Conservation (phyloP, 2,888 invertebrate genomes). For the Athalia cordata region DNA sequence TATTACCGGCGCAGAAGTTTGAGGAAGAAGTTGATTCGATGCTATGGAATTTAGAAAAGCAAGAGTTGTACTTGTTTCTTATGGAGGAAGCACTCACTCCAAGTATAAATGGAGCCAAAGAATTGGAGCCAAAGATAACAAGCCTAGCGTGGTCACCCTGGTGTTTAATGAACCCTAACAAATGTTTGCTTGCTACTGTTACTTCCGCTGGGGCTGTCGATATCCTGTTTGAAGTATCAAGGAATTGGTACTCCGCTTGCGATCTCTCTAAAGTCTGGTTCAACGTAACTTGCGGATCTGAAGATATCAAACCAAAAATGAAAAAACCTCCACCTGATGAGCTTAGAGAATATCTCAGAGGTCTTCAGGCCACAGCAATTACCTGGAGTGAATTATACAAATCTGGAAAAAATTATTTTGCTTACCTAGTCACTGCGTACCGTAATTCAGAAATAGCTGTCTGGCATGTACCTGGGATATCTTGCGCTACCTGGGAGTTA, state of each 20-base stretch:
- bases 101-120: constrained; percentile 56
- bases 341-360: constrained; percentile 53
- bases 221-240: constrained; percentile 58
- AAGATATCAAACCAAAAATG: constrained; percentile 20
- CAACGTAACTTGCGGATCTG: constrained; percentile 53
- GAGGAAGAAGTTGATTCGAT: constrained; percentile 50
- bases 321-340: constrained; percentile 14
- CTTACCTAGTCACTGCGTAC: constrained; percentile 64
- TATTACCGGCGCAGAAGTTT: constrained; percentile 58
- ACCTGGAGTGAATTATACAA: constrained; percentile 63
- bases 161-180: constrained; percentile 59
- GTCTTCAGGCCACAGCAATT: constrained; percentile 61
- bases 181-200: constrained; percentile 63
- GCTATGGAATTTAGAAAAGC: constrained; percentile 58
- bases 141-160: constrained; percentile 66
- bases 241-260: constrained; percentile 63
- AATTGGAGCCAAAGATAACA: constrained; percentile 57
- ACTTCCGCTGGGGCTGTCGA: constrained; percentile 65
- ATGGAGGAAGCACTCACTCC: constrained; percentile 64
- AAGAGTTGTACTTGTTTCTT: constrained; percentile 63
- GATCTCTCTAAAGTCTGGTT: constrained; percentile 59
- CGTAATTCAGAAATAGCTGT: constrained; percentile 63
- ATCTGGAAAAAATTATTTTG: constrained; percentile 52
- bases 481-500: constrained; percentile 45
- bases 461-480: constrained; percentile 60